Evolutionary conservation across 1,140 invertebrate genomes (phyloP).

Genomic region (Drosophila pachea): DNA sequence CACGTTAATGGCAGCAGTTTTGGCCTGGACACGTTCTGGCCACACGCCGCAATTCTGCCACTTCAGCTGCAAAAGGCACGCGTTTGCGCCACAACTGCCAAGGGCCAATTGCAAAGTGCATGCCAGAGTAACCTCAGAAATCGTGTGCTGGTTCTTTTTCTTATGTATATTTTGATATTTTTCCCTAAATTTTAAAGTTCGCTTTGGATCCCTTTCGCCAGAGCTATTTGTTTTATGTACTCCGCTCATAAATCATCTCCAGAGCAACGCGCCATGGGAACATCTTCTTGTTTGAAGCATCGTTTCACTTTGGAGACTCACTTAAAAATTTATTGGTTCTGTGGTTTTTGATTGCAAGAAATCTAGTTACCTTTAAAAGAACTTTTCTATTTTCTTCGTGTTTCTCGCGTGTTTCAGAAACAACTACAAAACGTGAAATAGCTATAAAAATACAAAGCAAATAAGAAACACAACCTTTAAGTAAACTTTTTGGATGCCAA

Average conservation of each 20-base stretch:
- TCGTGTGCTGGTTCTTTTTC: no score
- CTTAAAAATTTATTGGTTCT: background rate
- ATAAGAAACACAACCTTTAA: background rate
- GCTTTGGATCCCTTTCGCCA: background rate
- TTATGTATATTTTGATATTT: background rate
- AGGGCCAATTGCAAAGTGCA: background rate
- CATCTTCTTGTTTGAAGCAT: background rate
- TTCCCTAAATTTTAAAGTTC: slow-evolving; percentile 38
- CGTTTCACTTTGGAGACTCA: slow-evolving; percentile 5
- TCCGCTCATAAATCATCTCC: slow-evolving; percentile 21
- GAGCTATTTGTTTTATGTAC: slow-evolving; percentile 12
- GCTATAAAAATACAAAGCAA: background rate
- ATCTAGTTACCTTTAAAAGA: background rate
- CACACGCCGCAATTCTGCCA: slow-evolving; percentile 7
- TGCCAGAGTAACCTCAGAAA: background rate
- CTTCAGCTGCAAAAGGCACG: slow-evolving; percentile 47
- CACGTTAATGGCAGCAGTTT: slow-evolving; percentile 39
- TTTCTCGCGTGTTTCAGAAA: no score
- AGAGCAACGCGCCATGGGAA: background rate
- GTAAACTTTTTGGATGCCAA: background rate
- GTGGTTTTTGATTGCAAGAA: background rate
- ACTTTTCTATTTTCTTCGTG: background rate
- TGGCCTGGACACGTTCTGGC: slow-evolving; percentile 50
- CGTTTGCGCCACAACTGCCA: slow-evolving; percentile 21
- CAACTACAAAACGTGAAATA: no score